Percentiles rank a stretch among this genome's conserved stretches.
Conservation (phyloP, 2,113 vertebrate species). For the Vireo altiloquus region DNA sequence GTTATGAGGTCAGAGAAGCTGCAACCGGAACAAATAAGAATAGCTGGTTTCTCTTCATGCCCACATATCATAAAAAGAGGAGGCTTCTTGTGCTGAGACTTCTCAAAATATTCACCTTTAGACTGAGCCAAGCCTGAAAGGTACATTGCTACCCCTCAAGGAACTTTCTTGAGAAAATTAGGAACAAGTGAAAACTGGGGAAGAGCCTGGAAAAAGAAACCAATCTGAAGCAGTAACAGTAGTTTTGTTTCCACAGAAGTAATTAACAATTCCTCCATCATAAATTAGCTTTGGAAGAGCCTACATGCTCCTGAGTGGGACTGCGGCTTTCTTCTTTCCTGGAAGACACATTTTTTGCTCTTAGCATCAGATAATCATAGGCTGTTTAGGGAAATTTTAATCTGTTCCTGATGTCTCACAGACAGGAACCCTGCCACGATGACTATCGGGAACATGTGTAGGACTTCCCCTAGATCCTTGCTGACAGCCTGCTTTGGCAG, state of each 20-base stretch:
- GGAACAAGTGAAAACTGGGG: neutral
- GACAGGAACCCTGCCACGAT: neutral
- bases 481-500: neutral
- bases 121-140: neutral
- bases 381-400: neutral
- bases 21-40: neutral
- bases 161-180: neutral
- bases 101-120: slow-evolving; percentile 7
- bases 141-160: neutral
- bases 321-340: neutral
- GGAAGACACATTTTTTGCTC: neutral
- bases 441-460: accelerated
- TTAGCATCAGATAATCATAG: neutral
- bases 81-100: neutral
- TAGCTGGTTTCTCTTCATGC: neutral
- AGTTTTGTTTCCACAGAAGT: neutral
- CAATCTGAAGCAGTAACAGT: accelerated
- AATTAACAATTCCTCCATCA: neutral
- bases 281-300: neutral
- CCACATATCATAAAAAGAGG: neutral
- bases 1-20: slow-evolving; percentile 39
- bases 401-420: neutral
- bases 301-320: neutral
- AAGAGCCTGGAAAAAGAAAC: neutral
- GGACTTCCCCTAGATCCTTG: neutral